Conservation (phyloP, 2,888 invertebrate genomes). For the Magallana nippona region DNA sequence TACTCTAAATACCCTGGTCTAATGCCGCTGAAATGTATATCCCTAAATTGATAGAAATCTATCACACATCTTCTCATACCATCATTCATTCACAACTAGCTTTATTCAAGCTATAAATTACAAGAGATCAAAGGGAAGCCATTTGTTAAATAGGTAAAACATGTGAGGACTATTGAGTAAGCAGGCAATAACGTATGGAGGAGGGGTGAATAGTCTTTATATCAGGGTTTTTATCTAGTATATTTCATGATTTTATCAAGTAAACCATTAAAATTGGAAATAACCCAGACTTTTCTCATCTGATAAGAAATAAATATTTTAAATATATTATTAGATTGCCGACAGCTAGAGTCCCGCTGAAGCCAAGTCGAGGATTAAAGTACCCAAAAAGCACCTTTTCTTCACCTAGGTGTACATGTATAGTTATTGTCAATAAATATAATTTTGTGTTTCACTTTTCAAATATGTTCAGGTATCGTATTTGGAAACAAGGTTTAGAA, state of each 20-base stretch:
- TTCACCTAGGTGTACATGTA: too few species aligned
- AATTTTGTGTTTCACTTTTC: too few species aligned
- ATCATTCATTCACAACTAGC: conserved; percentile 9
- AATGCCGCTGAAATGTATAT: background rate
- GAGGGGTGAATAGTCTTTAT: conserved; percentile 19
- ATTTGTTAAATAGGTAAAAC: conserved; percentile 29
- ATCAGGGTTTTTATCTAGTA: conserved; percentile 6
- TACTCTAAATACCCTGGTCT: background rate
- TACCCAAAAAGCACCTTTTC: background rate
- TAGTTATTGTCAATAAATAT: too few species aligned
- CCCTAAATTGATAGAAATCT: background rate
- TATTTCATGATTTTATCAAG: conserved; percentile 23
- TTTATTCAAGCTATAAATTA: conserved; percentile 14
- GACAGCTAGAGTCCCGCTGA: background rate
- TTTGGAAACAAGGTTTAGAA: too few species aligned
- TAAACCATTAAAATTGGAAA: conserved; percentile 11
- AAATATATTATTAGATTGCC: conserved; percentile 3
- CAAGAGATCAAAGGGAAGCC: conserved; percentile 7
- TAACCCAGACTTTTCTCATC: background rate
- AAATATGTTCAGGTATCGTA: too few species aligned
- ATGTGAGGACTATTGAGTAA: conserved; percentile 19
- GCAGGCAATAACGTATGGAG: background rate
- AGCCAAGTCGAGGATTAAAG: background rate
- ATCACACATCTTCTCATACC: background rate
- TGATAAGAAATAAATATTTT: conserved; percentile 29